Base-by-base conservation (phyloP, 92 coral and sea anemone genomes). In the Actinernus sp. region DNA sequence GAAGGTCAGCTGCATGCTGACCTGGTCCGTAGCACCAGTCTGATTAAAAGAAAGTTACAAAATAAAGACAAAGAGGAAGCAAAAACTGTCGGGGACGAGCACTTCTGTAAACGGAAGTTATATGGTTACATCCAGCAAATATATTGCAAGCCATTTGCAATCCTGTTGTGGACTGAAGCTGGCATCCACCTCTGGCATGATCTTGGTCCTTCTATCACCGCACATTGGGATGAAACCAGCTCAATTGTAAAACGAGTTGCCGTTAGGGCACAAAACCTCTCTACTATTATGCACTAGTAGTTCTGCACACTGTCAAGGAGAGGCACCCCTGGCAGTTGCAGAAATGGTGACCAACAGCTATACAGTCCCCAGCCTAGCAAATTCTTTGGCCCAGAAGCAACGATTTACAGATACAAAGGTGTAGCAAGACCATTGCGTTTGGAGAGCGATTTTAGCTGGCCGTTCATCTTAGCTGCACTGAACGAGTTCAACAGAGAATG, bases 341-440 rank as follows among this genome's bases (percentile, higher is more conserved):
- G 78, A 79, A 52, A 79, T 79, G 72, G 43, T 79, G 2, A 68
- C 85, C 0, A 78, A 59, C 26, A 55, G 64, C 58, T 73, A 79
- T 22, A 57, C 53, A 7, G 31, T 33, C 2, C 48, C 56, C 0
- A 74, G 53, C 14, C 27, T 74, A 4, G 40, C 70, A 1, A 12
- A 37, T 21, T 69, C 60, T 28, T 31, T 79, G 13, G 49, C 70
- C 11, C 50, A 40, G 79, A 79, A 64, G 51, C 70, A 3, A 13
- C 10, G 27, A 21, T 70, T 11, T 79, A 69, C 25, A 64, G 72
- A 17, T 53, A 41, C n/a, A n/a, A 20, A 16, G 27, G 46, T 2
- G 14, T 50, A 16, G 26, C 60, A 22, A n/a, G 17, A 5, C 79
- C 86, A 1, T 12, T 54, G 9, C 20, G 59, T 18, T 31, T 79